Conservation (phyloP, 2,888 invertebrate genomes). For the Callosobruchus maculatus region DNA sequence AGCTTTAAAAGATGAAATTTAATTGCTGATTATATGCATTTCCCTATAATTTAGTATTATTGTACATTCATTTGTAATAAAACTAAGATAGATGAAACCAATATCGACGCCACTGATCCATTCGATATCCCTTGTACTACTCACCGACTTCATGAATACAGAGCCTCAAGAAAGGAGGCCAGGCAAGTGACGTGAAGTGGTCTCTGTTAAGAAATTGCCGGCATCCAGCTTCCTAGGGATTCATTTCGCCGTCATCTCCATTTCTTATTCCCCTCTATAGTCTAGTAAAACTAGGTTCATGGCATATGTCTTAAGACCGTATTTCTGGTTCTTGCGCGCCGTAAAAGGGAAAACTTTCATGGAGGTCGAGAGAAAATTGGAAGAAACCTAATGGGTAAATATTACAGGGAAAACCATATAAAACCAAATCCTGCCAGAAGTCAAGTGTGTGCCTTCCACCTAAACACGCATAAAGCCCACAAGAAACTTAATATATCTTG, state of each 20-base stretch:
- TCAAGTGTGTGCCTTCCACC: too few relatives aligned
- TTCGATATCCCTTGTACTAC: neutral
- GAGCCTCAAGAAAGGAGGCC: conserved; percentile 25
- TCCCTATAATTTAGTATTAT: neutral
- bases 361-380: too few relatives aligned
- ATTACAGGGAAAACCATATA: too few relatives aligned
- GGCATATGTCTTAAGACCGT: too few relatives aligned
- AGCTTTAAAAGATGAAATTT: too few relatives aligned
- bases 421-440: too few relatives aligned
- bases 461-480: too few relatives aligned
- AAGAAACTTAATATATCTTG: too few relatives aligned
- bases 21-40: neutral
- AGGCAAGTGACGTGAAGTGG: conserved; percentile 49
- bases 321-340: too few relatives aligned
- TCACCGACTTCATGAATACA: neutral
- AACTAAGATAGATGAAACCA: neutral
- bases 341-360: too few relatives aligned
- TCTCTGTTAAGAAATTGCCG: conserved; percentile 37
- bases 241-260: neutral
- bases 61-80: too few relatives aligned
- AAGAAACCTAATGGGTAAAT: too few relatives aligned
- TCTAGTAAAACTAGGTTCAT: neutral
- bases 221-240: neutral
- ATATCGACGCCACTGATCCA: neutral
- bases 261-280: neutral